These are phyloP conservation scores for Drosophila borborema DNA, from an alignment of 2,888 invertebrate species.

Conservation along the genomic window DNA sequence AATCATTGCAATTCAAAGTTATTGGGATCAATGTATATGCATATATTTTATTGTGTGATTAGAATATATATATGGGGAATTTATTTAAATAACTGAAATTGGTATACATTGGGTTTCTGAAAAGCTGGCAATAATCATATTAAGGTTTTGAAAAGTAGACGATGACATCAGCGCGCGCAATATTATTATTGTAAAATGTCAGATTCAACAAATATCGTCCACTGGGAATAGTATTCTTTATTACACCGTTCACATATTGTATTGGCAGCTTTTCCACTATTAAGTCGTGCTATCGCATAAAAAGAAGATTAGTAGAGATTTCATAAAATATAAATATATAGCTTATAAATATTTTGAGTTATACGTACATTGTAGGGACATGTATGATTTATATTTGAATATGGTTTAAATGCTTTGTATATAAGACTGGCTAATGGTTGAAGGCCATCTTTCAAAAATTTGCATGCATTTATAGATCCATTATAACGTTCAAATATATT, in stretches of 20 bases:
- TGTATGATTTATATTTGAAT: slow-evolving; percentile 51
- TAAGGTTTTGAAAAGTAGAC: slow-evolving; percentile 47
- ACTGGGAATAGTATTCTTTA: slow-evolving; percentile 25
- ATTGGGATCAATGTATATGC: too few relatives aligned
- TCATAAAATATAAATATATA: too few relatives aligned
- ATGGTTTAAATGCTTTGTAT: slow-evolving; percentile 25
- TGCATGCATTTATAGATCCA: slow-evolving; percentile 39
- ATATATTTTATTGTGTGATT: too few relatives aligned
- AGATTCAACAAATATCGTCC: slow-evolving; percentile 47
- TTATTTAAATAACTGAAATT: too few relatives aligned
- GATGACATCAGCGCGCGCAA: neutral
- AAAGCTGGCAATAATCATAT: too few relatives aligned
- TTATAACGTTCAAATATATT: slow-evolving; percentile 25
- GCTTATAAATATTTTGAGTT: too few relatives aligned
- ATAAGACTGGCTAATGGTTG: slow-evolving; percentile 37
- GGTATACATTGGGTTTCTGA: too few relatives aligned
- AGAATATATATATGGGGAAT: too few relatives aligned
- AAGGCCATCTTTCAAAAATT: slow-evolving; percentile 35
- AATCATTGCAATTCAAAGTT: too few relatives aligned
- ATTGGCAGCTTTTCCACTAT: slow-evolving; percentile 36
- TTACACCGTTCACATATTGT: slow-evolving; percentile 34
- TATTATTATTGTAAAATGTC: slow-evolving; percentile 16
- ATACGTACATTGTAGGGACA: slow-evolving; percentile 32
- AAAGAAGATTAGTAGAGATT: neutral
- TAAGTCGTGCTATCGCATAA: neutral